phyloP scores from a whole-genome alignment of 2,888 invertebrate species.

The Conistra vaccinii region DNA sequence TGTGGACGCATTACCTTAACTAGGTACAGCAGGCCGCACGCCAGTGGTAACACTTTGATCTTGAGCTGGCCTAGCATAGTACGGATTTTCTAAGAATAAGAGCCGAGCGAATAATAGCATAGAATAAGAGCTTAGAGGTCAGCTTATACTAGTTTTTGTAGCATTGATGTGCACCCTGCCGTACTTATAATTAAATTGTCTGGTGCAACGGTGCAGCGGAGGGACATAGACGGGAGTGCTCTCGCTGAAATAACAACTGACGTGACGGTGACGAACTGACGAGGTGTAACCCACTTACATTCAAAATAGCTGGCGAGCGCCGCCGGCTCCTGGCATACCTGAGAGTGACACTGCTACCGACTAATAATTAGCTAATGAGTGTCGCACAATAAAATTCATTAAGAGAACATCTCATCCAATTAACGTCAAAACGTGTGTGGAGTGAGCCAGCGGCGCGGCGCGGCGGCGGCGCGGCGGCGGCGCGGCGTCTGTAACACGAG shows the following conservation, averaged over 20 bases:
- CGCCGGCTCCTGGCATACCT: conserved; percentile 13
- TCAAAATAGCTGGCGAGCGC: conserved; percentile 36
- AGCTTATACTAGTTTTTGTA: background rate
- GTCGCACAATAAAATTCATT: conserved; percentile 69
- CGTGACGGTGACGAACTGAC: conserved; percentile 20
- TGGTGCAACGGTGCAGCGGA: background rate
- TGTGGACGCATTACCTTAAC: background rate
- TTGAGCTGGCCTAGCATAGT: background rate
- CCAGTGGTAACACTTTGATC: too few relatives aligned
- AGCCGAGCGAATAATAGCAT: too few relatives aligned
- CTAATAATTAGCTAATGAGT: conserved; percentile 71
- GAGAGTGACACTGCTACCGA: conserved; percentile 41
- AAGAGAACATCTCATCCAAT: conserved; percentile 71
- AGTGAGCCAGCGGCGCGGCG: conserved; percentile 29
- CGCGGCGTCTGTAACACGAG: conserved; percentile 72
- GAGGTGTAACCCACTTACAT: conserved; percentile 36
- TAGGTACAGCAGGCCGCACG: background rate
- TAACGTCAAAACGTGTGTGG: conserved; percentile 61
- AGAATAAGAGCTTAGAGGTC: background rate
- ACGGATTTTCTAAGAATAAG: too few relatives aligned
- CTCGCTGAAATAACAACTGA: conserved; percentile 12
- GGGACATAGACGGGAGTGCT: background rate
- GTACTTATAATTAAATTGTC: background rate
- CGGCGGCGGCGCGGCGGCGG: conserved; percentile 31
- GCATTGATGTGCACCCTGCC: background rate